These are phyloP conservation scores for Trogon surrucura DNA, from an alignment of 2,113 vertebrate genomes.

Conservation along the genomic window DNA sequence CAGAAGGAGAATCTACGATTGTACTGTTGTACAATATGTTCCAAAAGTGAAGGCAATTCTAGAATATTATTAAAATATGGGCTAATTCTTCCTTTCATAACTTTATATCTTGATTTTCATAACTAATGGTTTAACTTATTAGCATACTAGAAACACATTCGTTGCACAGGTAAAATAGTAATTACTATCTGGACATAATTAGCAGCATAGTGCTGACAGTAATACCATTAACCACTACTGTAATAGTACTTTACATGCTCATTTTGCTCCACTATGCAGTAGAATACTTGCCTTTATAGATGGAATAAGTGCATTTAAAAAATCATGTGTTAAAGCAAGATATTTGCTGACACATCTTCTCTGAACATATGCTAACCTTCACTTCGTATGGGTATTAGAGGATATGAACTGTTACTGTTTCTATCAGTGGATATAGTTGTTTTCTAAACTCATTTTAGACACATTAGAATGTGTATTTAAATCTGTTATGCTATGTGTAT, in stretches of 20 bases:
- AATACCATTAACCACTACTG: slow-evolving; percentile 5
- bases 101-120: not conserved
- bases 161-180: not conserved
- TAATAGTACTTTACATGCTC: slow-evolving; percentile 37
- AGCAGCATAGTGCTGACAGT: not conserved
- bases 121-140: not conserved
- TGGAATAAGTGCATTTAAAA: not conserved
- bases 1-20: not conserved
- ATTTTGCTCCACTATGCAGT: not conserved
- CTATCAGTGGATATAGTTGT: not conserved
- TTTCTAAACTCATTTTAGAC: not conserved
- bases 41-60: not conserved
- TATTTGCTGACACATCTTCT: not conserved
- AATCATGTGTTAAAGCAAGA: not conserved
- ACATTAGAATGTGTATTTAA: not conserved
- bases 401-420: not conserved
- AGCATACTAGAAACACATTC: not conserved
- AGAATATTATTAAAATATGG: not conserved
- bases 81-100: not conserved
- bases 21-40: not conserved
- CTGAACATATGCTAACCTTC: not conserved
- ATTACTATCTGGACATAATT: slow-evolving; percentile 29
- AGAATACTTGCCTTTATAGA: slow-evolving; percentile 35
- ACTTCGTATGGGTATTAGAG: not conserved
- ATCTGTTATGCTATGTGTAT: not conserved